Evolutionary conservation across 2,797 vertebrate species (phyloP), one percentile per base, ranked within the genome.

Genomic region (Urosaurus nigricauda): DNA sequence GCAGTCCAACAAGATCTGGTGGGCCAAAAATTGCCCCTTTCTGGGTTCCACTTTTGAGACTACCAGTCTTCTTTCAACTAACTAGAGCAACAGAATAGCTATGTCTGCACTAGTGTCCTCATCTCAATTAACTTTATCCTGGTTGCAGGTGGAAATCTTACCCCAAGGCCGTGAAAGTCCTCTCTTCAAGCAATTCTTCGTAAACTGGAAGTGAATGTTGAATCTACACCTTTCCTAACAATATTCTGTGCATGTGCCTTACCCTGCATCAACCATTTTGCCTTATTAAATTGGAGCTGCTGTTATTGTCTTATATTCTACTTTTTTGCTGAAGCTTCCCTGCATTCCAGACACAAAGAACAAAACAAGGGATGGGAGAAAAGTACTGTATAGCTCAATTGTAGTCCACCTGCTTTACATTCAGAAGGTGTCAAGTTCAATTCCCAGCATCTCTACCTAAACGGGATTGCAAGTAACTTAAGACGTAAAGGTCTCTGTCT

Each of bases 141-240:
- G 29, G 85, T 88, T 93, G 3, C 95, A 99, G 98, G 98, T 99
- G 96, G 98, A 98, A 94, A 98, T 99, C 63, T 97, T 99, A 90
- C 98, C 98, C 0, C 97, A 99, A 94, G 98, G 98, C 91, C 96
- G 95, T 0, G 98, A 99, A 96, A 98, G 97, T 0, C 96, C 98
- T 88, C 98, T 99, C 93, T 99, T 99, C 97, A 99, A 98, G 96
- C 98, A 99, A 92, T 99, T 99, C 96, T 99, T 99, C 92, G 84
- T 96, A 88, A 94, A 95, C 96, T 99, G 98, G 98, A 97, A 98
- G 92, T 99, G 92, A 96, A 88, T 37, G 9, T 71, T 4, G 0
- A 86, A 0, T 47, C 26, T 21, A 7, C 21, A 51, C 7, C 43
- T 9, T 4, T 6, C 16, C 24, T 63, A 5, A 32, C 26, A 5